Conservation (phyloP, 2,113 vertebrate genomes). For the Neolamprologus longior region DNA sequence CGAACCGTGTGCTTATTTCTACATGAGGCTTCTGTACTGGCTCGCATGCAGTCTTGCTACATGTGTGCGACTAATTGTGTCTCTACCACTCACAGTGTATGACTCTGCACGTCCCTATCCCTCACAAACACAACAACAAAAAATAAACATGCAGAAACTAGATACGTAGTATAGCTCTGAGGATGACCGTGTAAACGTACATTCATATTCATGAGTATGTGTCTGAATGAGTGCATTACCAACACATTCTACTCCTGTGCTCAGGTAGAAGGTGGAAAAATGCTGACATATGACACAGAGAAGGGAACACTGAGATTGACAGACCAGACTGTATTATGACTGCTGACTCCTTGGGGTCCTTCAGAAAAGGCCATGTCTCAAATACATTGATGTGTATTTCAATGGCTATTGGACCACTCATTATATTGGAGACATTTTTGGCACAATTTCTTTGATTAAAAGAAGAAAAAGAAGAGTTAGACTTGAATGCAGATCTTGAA, state of each 20-base stretch:
- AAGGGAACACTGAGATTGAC: slow-evolving; percentile 33
- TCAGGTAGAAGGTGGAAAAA: background rate
- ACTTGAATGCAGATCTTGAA: background rate
- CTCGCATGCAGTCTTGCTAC: background rate
- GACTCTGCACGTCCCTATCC: background rate
- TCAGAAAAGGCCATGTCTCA: slow-evolving; percentile 43
- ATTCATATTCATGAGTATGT: background rate
- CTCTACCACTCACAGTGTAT: background rate
- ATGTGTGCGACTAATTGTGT: background rate
- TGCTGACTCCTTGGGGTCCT: slow-evolving; percentile 37
- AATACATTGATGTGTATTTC: background rate
- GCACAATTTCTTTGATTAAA: background rate
- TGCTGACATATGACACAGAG: slow-evolving; percentile 16
- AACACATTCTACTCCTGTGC: background rate
- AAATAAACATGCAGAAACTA: background rate
- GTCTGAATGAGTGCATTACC: background rate
- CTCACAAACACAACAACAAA: background rate
- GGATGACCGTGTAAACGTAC: background rate
- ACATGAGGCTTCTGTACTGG: background rate
- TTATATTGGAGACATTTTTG: background rate
- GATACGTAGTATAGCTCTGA: background rate
- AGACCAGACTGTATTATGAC: slow-evolving; percentile 46
- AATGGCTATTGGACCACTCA: background rate
- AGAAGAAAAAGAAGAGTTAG: background rate
- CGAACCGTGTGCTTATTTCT: background rate